A percentile compares a stretch with the other conserved stretches of the same genome.
Conservation (phyloP, 2,888 invertebrate species). For the Ophraella communa region DNA sequence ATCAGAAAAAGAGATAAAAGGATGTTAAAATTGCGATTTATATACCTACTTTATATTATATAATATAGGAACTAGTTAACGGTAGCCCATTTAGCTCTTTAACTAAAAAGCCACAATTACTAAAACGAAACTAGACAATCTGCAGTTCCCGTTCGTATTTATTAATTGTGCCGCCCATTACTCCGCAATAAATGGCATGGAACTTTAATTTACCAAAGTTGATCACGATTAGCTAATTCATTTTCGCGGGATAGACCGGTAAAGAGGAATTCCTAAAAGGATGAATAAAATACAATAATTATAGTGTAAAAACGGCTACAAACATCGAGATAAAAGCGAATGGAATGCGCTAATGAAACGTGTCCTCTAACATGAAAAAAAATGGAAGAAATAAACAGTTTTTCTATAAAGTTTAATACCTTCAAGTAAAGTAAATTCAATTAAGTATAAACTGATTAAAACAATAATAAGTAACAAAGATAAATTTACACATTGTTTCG, state of each 20-base stretch:
- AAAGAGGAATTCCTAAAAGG: neutral
- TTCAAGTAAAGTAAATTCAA: neutral
- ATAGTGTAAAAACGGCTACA: neutral
- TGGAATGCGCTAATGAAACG: neutral
- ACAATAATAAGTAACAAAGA: too few relatives aligned
- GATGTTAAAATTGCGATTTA: too few relatives aligned
- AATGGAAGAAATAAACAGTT: neutral
- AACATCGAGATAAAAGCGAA: neutral
- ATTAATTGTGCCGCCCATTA: conserved; percentile 29
- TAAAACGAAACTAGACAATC: conserved; percentile 26
- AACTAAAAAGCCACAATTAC: conserved; percentile 18
- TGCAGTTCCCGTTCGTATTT: conserved; percentile 21
- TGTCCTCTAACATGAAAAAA: neutral
- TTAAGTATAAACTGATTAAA: too few relatives aligned
- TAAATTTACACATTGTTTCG: too few relatives aligned
- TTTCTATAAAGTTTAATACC: neutral
- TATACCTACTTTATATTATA: too few relatives aligned
- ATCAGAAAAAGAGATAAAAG: too few relatives aligned
- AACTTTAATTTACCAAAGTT: conserved; percentile 31
- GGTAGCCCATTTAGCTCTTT: neutral
- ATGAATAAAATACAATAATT: neutral
- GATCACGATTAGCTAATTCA: conserved; percentile 33
- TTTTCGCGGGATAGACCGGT: conserved; percentile 30
- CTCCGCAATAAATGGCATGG: conserved; percentile 25
- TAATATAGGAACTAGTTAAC: too few relatives aligned